Evolutionary conservation across 2,797 vertebrate species (phyloP), one percentile per base, ranked within the genome.

Genomic region (Chelmon rostratus): DNA sequence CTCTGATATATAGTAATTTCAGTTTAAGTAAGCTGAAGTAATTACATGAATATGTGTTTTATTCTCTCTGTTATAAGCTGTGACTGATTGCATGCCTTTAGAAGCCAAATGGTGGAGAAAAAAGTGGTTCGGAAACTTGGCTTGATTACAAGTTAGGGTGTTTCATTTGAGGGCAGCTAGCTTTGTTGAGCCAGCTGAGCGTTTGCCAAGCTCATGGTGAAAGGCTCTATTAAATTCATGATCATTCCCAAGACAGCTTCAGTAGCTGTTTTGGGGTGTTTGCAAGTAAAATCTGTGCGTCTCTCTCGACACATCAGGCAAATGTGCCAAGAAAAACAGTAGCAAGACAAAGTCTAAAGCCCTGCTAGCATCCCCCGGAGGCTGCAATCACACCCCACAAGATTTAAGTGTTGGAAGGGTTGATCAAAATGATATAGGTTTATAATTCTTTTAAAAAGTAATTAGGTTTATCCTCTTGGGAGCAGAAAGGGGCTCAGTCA

Each of bases 141-240:
- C 87, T 73, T 72, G 25, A 59, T 85, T 80, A 89, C 70, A 87
- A 81, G 70, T 76, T 46, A 33, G 81, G 74, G 78, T 71, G 84
- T 91, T 89, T 90, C 73, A 82, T 89, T 76, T 84, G 83, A 88
- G 83, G 84, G 76, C 81, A 83, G 81, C 78, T 54, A 40, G 85
- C 73, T 76, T 78, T 83, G 84, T 78, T 49, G 54, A 84, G 84
- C 76, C 79, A 89, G 69, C 79, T 87, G 79, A 83, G 64, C 3
- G 1, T 73, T 73, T 81, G 83, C 89, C 87, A 90, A 78, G 76
- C 38, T 78, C 65, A 70, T 73, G 66, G 76, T 79, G 69, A 85
- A 86, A 84, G 58, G 44, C 66, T 72, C 73, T 63, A 80, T 82
- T 86, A 82, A 89, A 86, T 83, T 74, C 83, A 80, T 88, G 79